Percentiles rank a stretch among this genome's conserved stretches.
phyloP scores from a whole-genome alignment of 2,888 invertebrate species.

The Pterostichus niger region DNA sequence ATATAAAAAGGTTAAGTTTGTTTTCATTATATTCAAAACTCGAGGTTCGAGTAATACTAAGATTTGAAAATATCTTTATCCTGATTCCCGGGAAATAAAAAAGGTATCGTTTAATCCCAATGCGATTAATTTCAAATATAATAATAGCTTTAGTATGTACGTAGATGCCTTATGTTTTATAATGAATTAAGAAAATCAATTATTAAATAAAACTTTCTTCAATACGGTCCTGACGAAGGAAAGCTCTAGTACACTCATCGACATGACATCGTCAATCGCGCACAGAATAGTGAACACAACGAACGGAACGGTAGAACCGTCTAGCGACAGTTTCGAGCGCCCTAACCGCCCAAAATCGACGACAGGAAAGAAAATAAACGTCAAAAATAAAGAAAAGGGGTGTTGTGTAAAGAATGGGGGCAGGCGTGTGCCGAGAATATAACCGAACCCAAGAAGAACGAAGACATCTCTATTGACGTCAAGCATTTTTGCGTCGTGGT shows the following conservation, averaged over 20 bases:
- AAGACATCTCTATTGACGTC: slow-evolving; percentile 55
- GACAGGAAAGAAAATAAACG: slow-evolving; percentile 70
- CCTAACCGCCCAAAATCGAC: slow-evolving; percentile 62
- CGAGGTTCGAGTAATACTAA: too few species aligned
- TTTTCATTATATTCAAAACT: too few species aligned
- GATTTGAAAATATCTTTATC: too few species aligned
- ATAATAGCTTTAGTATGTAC: too few species aligned
- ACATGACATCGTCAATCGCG: slow-evolving; percentile 63
- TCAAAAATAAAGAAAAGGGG: slow-evolving; percentile 69
- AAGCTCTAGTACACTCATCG: slow-evolving; percentile 13
- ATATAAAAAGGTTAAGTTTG: too few species aligned
- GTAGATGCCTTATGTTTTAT: too few species aligned
- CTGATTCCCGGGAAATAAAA: too few species aligned
- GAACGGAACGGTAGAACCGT: slow-evolving; percentile 35
- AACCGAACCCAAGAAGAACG: slow-evolving; percentile 38
- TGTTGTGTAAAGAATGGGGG: slow-evolving; percentile 70
- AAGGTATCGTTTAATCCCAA: too few species aligned
- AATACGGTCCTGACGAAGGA: neutral
- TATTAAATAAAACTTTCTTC: too few species aligned
- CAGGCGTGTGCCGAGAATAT: slow-evolving; percentile 72
- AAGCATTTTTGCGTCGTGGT: neutral
- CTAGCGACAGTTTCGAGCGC: slow-evolving; percentile 61
- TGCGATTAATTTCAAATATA: too few species aligned
- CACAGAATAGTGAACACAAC: slow-evolving; percentile 59
- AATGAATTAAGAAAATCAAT: too few species aligned